A percentile compares a stretch with the other conserved stretches of the same genome.
These are phyloP conservation scores for Sorex maritimensis DNA, from an alignment of 2,797 vertebrate genomes.

Conservation along the genomic window DNA sequence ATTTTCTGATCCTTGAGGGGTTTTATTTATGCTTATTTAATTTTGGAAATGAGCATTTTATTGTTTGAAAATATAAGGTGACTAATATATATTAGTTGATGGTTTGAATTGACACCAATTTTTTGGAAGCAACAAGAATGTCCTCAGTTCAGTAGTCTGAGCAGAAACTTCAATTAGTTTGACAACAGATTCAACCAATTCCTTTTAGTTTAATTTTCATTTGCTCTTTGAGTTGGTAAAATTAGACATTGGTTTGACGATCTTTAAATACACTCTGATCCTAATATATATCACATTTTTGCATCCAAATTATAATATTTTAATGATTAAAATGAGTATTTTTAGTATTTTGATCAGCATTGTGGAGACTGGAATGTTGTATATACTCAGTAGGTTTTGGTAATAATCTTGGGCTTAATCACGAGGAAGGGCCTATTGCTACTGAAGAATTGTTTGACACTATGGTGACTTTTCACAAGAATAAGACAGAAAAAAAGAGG, in stretches of 20 bases:
- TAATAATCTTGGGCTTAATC: constrained; percentile 39
- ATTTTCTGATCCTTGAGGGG: constrained; percentile 11
- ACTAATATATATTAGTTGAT: neutral
- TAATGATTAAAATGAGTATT: neutral
- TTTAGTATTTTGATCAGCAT: constrained; percentile 39
- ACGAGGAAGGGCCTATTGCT: neutral
- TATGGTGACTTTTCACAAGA: constrained; percentile 18
- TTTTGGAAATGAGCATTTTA: constrained; percentile 27
- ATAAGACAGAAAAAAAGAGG: constrained; percentile 9
- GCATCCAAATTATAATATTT: constrained; percentile 32
- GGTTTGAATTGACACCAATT: constrained; percentile 38
- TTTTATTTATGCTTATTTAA: constrained; percentile 20
- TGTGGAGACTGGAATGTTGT: neutral
- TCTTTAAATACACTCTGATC: neutral
- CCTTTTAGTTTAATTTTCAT: constrained; percentile 57
- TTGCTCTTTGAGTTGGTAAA: constrained; percentile 32
- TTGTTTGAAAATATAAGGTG: constrained; percentile 45
- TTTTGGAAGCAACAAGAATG: constrained; percentile 53
- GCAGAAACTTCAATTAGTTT: constrained; percentile 41
- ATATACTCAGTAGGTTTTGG: constrained; percentile 27
- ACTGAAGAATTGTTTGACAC: constrained; percentile 29
- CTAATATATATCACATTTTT: neutral
- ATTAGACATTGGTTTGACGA: neutral
- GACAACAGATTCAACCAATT: constrained; percentile 35
- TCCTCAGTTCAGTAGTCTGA: constrained; percentile 35